Conservation (phyloP, 2,113 vertebrate species). For the Chlorodrepanis virens region DNA sequence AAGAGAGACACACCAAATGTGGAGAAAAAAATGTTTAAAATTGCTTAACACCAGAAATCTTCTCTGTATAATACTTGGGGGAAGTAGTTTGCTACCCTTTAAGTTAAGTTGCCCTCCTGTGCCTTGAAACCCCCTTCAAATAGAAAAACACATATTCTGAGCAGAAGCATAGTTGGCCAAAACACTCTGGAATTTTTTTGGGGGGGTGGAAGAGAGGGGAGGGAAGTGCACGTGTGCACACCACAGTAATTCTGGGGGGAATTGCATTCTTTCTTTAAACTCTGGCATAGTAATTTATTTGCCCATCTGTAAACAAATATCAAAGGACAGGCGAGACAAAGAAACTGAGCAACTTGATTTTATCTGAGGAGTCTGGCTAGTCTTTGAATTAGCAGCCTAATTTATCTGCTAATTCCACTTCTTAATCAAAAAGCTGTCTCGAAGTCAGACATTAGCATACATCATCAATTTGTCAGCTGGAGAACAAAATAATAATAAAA, state of each 20-base stretch:
- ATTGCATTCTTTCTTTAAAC: background rate
- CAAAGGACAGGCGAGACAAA: background rate
- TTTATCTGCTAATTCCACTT: background rate
- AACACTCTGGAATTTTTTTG: background rate
- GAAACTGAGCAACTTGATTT: background rate
- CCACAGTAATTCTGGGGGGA: background rate
- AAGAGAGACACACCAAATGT: background rate
- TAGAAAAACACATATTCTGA: background rate
- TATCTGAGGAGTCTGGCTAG: background rate
- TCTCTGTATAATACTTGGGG: background rate
- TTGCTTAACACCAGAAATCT: background rate
- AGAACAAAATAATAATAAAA: background rate
- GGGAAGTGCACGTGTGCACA: too few species aligned
- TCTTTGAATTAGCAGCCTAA: background rate
- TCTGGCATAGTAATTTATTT: background rate
- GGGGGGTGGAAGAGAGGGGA: accelerated
- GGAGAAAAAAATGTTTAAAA: background rate
- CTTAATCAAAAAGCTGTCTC: background rate
- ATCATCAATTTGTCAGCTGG: background rate
- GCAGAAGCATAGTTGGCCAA: background rate
- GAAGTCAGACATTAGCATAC: background rate
- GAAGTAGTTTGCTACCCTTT: background rate
- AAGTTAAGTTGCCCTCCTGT: background rate
- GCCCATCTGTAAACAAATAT: background rate
- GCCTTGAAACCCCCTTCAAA: background rate